phyloP scores from a whole-genome alignment of 2,113 vertebrate genomes.

The Odocoileus virginianus region DNA sequence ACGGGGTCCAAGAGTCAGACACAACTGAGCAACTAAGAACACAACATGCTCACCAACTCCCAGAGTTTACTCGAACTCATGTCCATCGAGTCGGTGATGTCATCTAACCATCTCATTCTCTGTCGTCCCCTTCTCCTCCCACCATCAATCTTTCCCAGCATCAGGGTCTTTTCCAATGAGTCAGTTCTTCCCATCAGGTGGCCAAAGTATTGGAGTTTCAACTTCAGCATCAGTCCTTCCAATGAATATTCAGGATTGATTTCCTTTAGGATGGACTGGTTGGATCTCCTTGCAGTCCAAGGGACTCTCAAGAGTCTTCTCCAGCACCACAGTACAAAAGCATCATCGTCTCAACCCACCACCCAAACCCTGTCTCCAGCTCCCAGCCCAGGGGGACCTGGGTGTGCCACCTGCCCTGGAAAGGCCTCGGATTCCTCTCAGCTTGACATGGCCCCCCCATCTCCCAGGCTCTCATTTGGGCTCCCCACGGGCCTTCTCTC shows the following conservation, averaged over 20 bases:
- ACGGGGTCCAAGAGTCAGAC: rapidly evolving
- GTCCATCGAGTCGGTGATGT: background rate
- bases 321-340: background rate
- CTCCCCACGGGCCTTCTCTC: background rate
- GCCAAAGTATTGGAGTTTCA: background rate
- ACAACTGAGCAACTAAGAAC: rapidly evolving
- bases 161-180: background rate
- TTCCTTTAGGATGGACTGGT: background rate
- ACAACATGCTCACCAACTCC: background rate
- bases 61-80: background rate
- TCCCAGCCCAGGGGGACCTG: rapidly evolving
- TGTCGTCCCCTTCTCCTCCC: background rate
- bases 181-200: background rate
- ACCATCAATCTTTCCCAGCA: background rate
- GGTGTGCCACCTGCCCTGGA: background rate
- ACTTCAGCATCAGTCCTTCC: background rate
- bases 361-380: no score
- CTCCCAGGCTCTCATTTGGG: background rate
- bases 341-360: background rate
- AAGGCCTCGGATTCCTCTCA: background rate
- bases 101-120: background rate
- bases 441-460: background rate
- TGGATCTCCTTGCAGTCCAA: background rate
- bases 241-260: background rate
- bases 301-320: background rate